Base-by-base conservation (phyloP, 2,888 invertebrate genomes). In the Glaucopsyche alexis region DNA sequence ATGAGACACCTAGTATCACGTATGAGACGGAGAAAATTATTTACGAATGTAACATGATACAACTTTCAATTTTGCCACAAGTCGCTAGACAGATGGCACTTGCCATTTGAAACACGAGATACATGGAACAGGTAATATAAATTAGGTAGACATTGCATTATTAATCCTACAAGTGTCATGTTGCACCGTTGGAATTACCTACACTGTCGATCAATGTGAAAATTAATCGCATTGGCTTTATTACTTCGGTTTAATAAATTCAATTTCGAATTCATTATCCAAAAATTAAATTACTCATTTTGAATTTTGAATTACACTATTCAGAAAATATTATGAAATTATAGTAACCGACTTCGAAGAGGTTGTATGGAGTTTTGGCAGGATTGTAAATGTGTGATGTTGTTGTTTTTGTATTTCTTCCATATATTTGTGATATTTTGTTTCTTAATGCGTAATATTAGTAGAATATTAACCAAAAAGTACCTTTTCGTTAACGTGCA, bases 11-110 rank as follows among this genome's bases (percentile, higher is more conserved):
- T 88, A 87, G 88, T 87, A 89, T 88, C 88, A 88, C 87, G 87
- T 80, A 85, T 84, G 29, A 83, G 83, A 84, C 79, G 81, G 88
- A 87, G 89, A 90, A 89, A 91, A 86, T 86, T 84, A 82, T 85
- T 86, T 85, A 83, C 87, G 84, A 88, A 89, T 84, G 89, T 88
- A 88, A 90, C 87, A 84, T 82, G 85, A 88, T 87, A 87, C 84
- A 82, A 60, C 60, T 60, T 60, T 60, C 60, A 38, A 13, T 60
- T 60, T 38, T 60, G 29, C 38, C 29, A 13, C 2, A 13, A 29
- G 29, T 38, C 60, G 47, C 47, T 47, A 47, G 47, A 60, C 29
- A 16, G 29, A 38, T 29, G 29, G 11, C 55, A 60, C 60, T 60
- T 60, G 60, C 29, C 55, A 60, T 60, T 60, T 60, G 29, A 38